Evolutionary conservation across 1,140 invertebrate species (phyloP), one percentile per base, ranked within the genome.

Genomic region (Acromyrmex heyeri): DNA sequence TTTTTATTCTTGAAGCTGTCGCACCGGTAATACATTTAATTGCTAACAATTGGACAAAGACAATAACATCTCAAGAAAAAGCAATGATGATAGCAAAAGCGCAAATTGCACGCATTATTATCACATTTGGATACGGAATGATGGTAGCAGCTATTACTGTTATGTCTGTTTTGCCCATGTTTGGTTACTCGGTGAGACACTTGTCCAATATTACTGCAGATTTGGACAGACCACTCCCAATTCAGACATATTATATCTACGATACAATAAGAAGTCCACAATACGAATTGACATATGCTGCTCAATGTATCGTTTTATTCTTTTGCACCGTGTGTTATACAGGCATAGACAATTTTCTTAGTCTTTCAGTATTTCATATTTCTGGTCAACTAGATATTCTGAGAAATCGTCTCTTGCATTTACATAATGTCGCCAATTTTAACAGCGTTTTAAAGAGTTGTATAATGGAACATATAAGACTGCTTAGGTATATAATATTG

Each of bases 351-450:
- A 72, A 21, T 34, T 73, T 88, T 14, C 69, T 86, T 44, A 57
- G 75, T 10, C 8, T 79, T 1, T 10, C 57, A 1, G 7, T 87
- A 18, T 53, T 87, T 12, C 73, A 78, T 53, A 86, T 87, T 38
- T 70, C 21, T 8, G 65, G 57, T 14, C 83, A 87, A 44, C 18
- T 87, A 5, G 30, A 77, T 7, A 87, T 70, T 62, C 18, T 86
- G 6, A 38, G 10, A 5, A 34, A 50, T 14, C 86, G 24, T 24
- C 16, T 86, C 2, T 12, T 27, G 1, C 50, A 27, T 27, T 34
- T 77, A 2, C 27, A 77, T 4, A 7, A 62, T 10, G 38, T 27
- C 0, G 18, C 65, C 0, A 53, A 59, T 34, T 86, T 10, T 14
- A 18, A 64, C 34, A 12, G 8, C 0, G 2, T 21, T 38, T 24